A percentile compares a stretch with the other conserved stretches of the same genome.
These are phyloP conservation scores for Pseudoatta argentina DNA, from an alignment of 1,140 invertebrate species.

Conservation along the genomic window DNA sequence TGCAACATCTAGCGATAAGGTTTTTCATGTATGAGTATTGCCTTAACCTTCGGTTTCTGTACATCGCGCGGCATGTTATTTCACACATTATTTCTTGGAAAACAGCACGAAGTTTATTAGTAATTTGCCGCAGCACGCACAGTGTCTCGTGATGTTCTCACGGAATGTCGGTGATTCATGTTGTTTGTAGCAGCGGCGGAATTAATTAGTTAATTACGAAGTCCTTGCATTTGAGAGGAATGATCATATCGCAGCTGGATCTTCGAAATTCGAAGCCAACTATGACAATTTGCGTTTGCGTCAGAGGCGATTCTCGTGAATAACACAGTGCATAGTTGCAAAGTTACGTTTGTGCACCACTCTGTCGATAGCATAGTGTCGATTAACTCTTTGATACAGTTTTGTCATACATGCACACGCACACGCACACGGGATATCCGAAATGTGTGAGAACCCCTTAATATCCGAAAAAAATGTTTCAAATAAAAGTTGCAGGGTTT, in stretches of 20 bases:
- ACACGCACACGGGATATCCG: too few relatives aligned
- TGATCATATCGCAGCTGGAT: conserved; percentile 45
- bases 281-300: conserved; percentile 46
- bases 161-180: conserved; percentile 30
- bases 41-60: not conserved
- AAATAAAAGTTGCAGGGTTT: too few relatives aligned
- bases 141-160: conserved; percentile 1
- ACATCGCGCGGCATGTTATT: conserved; percentile 2
- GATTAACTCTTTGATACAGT: conserved; percentile 38
- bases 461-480: too few relatives aligned
- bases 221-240: conserved; percentile 14
- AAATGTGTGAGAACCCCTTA: too few relatives aligned
- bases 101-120: conserved; percentile 25
- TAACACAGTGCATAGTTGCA: not conserved
- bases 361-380: conserved; percentile 10
- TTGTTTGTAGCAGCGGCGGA: conserved; percentile 22
- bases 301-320: conserved; percentile 43
- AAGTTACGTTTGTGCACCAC: not conserved
- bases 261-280: conserved; percentile 50
- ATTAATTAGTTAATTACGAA: conserved; percentile 61
- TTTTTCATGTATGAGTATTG: conserved; percentile 68
- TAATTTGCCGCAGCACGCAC: not conserved
- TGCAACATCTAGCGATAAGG: conserved; percentile 66
- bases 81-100: conserved; percentile 23
- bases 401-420: not conserved